phyloP scores from a whole-genome alignment of 2,113 vertebrate genomes.

The Vulpes vulpes region DNA sequence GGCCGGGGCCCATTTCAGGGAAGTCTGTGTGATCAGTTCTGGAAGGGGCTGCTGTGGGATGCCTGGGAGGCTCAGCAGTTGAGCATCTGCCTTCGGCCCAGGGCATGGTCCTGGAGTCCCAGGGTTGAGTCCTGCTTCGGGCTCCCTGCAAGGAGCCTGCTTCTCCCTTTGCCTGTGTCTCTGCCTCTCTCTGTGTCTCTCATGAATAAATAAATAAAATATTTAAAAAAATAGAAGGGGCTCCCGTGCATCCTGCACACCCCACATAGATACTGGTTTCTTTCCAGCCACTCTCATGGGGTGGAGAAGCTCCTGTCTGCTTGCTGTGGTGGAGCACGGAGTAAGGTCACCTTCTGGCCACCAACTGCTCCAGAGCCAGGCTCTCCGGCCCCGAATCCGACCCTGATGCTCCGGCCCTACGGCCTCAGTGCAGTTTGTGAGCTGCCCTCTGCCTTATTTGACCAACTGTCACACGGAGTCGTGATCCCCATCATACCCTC shows the following conservation, averaged over 20 bases:
- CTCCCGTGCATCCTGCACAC: too few species aligned
- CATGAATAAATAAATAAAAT: too few species aligned
- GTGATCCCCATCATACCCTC: not conserved
- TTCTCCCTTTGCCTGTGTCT: too few species aligned
- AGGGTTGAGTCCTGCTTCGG: too few species aligned
- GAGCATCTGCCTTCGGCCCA: too few species aligned
- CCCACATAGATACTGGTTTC: not conserved
- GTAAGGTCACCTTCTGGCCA: not conserved
- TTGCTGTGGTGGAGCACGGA: not conserved
- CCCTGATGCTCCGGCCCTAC: not conserved
- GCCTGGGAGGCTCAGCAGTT: too few species aligned
- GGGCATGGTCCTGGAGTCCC: too few species aligned
- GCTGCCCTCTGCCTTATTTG: not conserved
- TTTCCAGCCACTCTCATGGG: not conserved
- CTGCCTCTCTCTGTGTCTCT: too few species aligned
- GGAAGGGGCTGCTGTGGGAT: too few species aligned
- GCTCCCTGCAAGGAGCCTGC: too few species aligned
- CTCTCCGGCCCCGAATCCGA: not conserved
- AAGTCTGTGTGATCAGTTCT: not conserved
- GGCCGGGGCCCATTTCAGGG: rapidly evolving
- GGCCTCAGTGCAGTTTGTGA: not conserved
- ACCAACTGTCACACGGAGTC: not conserved
- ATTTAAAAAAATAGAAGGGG: too few species aligned
- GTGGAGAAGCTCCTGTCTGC: not conserved
- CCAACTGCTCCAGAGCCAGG: not conserved